Percentiles rank a stretch among this genome's conserved stretches.
Evolutionary conservation across 2,113 vertebrate species (phyloP).

Genomic region (Hydrochoerus hydrochaeris): DNA sequence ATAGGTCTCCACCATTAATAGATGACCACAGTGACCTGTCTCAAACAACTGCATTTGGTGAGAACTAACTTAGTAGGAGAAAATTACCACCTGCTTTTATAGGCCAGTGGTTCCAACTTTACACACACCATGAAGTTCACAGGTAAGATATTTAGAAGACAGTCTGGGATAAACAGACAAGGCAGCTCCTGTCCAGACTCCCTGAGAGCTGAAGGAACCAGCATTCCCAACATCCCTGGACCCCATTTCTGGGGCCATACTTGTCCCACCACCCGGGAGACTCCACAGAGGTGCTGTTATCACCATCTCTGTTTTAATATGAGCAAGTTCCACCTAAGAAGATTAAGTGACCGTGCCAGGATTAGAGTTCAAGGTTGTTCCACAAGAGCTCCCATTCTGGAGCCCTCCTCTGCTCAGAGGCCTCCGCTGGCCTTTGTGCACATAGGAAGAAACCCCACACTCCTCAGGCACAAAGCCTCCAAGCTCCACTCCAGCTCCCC

Average conservation of each 20-base stretch:
- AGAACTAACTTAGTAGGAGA: not conserved
- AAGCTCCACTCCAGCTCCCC: not conserved
- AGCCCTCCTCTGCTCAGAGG: not conserved
- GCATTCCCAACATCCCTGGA: not conserved
- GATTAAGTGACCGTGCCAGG: not conserved
- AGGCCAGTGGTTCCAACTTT: not conserved
- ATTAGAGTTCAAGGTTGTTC: not conserved
- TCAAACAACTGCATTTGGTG: not conserved
- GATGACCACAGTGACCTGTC: not conserved
- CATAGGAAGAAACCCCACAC: not conserved
- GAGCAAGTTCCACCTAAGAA: not conserved
- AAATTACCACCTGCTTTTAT: not conserved
- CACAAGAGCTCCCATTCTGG: not conserved
- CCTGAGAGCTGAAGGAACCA: not conserved
- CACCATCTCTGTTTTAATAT: not conserved
- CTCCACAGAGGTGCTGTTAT: not conserved
- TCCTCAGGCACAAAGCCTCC: not conserved
- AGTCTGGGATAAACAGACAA: not conserved
- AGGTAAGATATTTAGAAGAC: not conserved
- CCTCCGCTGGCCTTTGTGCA: not conserved
- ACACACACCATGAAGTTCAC: rapidly evolving
- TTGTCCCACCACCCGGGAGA: not conserved
- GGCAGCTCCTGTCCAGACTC: not conserved
- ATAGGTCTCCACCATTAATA: not conserved
- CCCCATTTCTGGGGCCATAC: not conserved